These are phyloP conservation scores for Heloderma charlesbogerti DNA, from an alignment of 2,113 vertebrate species.

Conservation along the genomic window DNA sequence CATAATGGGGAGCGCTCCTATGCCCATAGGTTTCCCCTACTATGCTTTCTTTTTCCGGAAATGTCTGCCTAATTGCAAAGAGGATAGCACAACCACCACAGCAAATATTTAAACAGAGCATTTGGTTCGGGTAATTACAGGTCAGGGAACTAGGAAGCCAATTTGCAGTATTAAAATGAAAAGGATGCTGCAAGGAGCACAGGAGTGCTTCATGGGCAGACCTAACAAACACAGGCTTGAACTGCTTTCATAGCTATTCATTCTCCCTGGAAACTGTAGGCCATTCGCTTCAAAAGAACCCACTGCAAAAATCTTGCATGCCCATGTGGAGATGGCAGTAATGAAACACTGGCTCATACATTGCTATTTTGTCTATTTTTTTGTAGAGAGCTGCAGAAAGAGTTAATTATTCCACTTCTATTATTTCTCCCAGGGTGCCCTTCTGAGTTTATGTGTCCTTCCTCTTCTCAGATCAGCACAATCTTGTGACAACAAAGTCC, in stretches of 20 bases:
- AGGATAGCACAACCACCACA: not conserved
- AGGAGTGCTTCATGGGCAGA: not conserved
- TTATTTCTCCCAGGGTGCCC: too few relatives aligned
- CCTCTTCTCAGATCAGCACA: too few relatives aligned
- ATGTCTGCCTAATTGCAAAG: not conserved
- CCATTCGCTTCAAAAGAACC: not conserved
- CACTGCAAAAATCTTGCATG: too few relatives aligned
- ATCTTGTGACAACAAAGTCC: too few relatives aligned
- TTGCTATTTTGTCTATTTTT: too few relatives aligned
- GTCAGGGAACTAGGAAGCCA: fast-evolving
- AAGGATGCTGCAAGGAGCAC: not conserved
- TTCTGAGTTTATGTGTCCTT: too few relatives aligned
- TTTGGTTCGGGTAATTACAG: not conserved
- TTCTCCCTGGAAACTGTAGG: not conserved
- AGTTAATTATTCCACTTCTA: too few relatives aligned
- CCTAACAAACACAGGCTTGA: not conserved
- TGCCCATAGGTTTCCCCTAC: not conserved
- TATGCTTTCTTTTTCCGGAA: not conserved
- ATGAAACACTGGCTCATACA: too few relatives aligned
- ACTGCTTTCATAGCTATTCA: not conserved
- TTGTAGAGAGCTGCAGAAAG: too few relatives aligned
- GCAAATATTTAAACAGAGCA: not conserved
- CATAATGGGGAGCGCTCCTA: not conserved
- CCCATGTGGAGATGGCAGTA: too few relatives aligned
- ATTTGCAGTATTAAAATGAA: not conserved